A percentile compares a stretch with the other conserved stretches of the same genome.
Conservation (phyloP, 2,888 invertebrate species). For the Ryuthela nishihirai region DNA sequence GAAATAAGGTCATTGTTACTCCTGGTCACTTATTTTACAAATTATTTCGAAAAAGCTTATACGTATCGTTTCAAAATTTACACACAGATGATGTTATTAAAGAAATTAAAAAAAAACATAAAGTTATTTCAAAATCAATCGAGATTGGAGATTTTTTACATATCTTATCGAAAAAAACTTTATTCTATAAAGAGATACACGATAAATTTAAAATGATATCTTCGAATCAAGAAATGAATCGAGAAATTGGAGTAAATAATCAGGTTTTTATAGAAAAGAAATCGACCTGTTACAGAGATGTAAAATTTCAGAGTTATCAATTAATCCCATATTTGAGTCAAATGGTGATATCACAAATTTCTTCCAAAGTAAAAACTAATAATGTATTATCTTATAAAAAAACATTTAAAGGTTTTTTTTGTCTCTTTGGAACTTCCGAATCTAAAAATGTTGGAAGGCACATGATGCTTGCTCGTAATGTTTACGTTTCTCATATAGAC, state of each 20-base stretch:
- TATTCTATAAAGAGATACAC: conserved; percentile 12
- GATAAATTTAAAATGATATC: conserved; percentile 13
- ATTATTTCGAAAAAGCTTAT: conserved; percentile 12
- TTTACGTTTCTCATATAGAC: conserved; percentile 5
- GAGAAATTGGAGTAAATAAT: conserved; percentile 14
- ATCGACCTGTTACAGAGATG: conserved; percentile 13
- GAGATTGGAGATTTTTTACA: conserved; percentile 11
- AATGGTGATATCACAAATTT: conserved; percentile 15
- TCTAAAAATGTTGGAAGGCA: conserved; percentile 14
- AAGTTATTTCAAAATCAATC: conserved; percentile 9
- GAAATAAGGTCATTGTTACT: conserved; percentile 11
- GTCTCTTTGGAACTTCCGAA: conserved; percentile 12
- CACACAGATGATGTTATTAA: too few species aligned
- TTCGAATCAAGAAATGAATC: neutral
- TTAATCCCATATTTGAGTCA: conserved; percentile 11
- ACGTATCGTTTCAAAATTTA: conserved; percentile 3
- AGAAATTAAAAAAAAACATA: conserved; percentile 1
- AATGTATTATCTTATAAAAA: conserved; percentile 9
- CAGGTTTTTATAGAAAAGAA: conserved; percentile 16
- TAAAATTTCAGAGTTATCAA: conserved; percentile 12
- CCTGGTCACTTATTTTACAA: conserved; percentile 18
- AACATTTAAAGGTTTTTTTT: conserved; percentile 16
- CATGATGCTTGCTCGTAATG: conserved; percentile 12
- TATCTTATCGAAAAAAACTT: conserved; percentile 14
- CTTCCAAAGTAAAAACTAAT: conserved; percentile 11